Evolutionary conservation across 2,113 vertebrate genomes (phyloP), one percentile per base, ranked within the genome.

Genomic region (Pavo muticus): DNA sequence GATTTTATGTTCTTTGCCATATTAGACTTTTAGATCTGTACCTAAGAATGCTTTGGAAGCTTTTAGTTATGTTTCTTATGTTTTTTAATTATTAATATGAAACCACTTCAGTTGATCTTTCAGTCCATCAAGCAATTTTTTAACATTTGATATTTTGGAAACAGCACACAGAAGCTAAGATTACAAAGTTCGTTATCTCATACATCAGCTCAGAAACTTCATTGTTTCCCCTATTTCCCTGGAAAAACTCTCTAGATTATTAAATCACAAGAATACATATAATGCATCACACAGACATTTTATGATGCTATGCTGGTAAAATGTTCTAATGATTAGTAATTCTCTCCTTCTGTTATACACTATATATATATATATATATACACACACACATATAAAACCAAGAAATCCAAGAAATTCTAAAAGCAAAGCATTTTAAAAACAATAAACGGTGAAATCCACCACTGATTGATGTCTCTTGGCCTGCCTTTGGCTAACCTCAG

Each of bases 261-360:
- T 90, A 77, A 91, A 86, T 90, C 92, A 90, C 52, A 88, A 70
- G 56, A 92, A 93, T 63, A 88, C 5, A 6, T 47, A 86, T 54
- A 60, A 90, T 79, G 59, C 37, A 69, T 88, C 80, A 93, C 25
- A 17, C 29, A 92, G 47, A 90, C 79, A 81, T 64, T 8, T 50
- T 84, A 54, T 47, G 21, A 84, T 56, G 11, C 87, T 64, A 56
- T 56, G 25, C 29, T 76, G 42, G 14, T 64, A 86, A 94, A 88
- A 93, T 67, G 39, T 9, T 42, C 10, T 67, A 47, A 2, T 64
- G 27, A 70, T 91, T 81, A 47, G 6, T 60, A 86, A 48, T 48
- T 71, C 27, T 45, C 21, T 90, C 21, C 2, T 77, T 29, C 37
- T 40, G 23, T 10, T 88, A 77, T 10, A 68, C 9, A 56, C 10